phyloP scores from a whole-genome alignment of 2,797 vertebrate species.

The Chromobotia macracanthus region DNA sequence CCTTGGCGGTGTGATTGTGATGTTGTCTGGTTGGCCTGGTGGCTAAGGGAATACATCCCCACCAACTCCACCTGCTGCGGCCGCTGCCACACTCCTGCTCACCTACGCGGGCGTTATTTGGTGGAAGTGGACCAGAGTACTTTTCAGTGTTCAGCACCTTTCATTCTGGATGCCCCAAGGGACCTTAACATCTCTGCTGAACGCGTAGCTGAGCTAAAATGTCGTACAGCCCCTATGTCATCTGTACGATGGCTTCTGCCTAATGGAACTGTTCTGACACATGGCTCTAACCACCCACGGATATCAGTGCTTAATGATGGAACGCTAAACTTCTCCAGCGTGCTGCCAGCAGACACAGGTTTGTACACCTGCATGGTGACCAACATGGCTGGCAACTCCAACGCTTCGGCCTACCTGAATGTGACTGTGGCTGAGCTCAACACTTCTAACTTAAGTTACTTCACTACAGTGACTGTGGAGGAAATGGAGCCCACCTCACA shows the following conservation, averaged over 20 bases:
- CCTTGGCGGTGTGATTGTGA: slow-evolving; percentile 97
- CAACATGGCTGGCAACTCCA: slow-evolving; percentile 96
- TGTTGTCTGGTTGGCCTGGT: slow-evolving; percentile 95
- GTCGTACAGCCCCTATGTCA: slow-evolving; percentile 93
- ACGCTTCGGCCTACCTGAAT: slow-evolving; percentile 95
- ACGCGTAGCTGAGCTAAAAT: slow-evolving; percentile 91
- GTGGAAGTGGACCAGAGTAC: slow-evolving; percentile 94
- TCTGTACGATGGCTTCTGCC: slow-evolving; percentile 94
- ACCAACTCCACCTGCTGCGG: slow-evolving; percentile 97
- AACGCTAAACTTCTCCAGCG: slow-evolving; percentile 93
- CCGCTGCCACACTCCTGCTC: slow-evolving; percentile 89
- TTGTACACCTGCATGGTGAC: slow-evolving; percentile 97
- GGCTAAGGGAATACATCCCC: slow-evolving; percentile 95
- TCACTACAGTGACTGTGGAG: slow-evolving; percentile 95
- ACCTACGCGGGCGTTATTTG: slow-evolving; percentile 91
- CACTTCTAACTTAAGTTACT: slow-evolving; percentile 96
- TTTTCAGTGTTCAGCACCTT: slow-evolving; percentile 94
- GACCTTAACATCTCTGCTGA: slow-evolving; percentile 96
- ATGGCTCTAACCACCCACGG: slow-evolving; percentile 90
- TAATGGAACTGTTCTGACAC: slow-evolving; percentile 92
- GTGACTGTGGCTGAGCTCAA: slow-evolving; percentile 96
- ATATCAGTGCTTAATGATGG: slow-evolving; percentile 93
- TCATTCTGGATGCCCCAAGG: slow-evolving; percentile 91
- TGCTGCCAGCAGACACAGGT: slow-evolving; percentile 88
- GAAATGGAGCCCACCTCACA: slow-evolving; percentile 88